Percentiles rank a stretch among this genome's conserved stretches.
Evolutionary conservation across 2,113 vertebrate species (phyloP).

Genomic region (Muntiacus reevesi): DNA sequence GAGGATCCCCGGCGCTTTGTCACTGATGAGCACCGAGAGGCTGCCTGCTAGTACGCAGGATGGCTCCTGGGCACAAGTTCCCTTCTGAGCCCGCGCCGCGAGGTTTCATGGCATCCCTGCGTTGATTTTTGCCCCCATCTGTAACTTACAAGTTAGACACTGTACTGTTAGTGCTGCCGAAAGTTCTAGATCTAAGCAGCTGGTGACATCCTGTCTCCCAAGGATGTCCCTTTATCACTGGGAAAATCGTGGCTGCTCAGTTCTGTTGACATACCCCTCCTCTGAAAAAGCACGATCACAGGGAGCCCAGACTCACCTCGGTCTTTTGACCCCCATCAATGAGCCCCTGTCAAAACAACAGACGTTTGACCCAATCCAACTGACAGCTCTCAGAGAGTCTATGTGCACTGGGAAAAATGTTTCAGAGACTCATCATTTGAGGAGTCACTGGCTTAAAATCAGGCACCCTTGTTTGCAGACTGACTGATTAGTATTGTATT

Average conservation of each 20-base stretch:
- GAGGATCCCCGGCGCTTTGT: background rate
- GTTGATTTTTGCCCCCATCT: background rate
- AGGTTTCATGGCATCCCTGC: background rate
- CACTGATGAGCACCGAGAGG: background rate
- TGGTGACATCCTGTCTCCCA: background rate
- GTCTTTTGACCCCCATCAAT: background rate
- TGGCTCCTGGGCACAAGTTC: accelerated
- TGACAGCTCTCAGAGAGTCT: background rate
- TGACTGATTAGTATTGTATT: background rate
- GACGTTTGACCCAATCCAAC: background rate
- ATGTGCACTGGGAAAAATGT: background rate
- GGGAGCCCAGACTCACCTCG: background rate
- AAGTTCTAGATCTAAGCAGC: background rate
- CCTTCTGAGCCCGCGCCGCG: accelerated
- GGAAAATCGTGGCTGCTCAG: background rate
- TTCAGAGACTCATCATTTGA: background rate
- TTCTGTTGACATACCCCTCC: background rate
- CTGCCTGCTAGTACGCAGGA: background rate
- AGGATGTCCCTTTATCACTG: background rate
- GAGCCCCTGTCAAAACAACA: background rate
- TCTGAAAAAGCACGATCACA: background rate
- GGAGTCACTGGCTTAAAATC: background rate
- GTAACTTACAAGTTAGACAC: background rate
- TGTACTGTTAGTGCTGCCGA: background rate
- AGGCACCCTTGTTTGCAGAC: background rate